Base-by-base conservation (phyloP, 2,113 vertebrate species). In the Heterotilapia buettikoferi region DNA sequence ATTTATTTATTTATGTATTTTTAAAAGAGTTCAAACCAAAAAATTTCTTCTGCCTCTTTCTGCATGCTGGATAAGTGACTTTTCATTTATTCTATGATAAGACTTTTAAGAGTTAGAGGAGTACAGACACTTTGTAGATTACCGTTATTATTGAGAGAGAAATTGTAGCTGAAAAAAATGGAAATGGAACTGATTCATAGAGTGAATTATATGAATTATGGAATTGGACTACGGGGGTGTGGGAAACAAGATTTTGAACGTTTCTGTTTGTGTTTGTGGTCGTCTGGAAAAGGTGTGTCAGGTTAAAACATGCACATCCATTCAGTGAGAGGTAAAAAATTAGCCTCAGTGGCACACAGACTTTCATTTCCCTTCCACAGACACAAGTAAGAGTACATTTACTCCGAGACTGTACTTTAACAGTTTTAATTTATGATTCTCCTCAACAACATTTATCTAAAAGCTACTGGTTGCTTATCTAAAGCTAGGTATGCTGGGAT, bases 211-310 rank as follows among this genome's bases (percentile, higher is more conserved):
- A 78, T 78, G 45, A 82, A 84, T 73, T 16, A 16, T 57, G 53
- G 73, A 83, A 78, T 45, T 24, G 4, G 61, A 33, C 21, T 6
- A 33, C 59, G 6, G 38, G 14, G 14, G 53, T 84, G 91, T 87
- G 93, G 85, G 87, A 92, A 90, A 86, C 16, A 31, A 56, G 78
- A 82, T 4, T 31, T 53, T 40, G 8, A 86, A 19, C 6, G 84
- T 88, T 85, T 91, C 82, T 92, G 89, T 92, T 92, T 93, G 43
- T 88, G 12, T 83, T 87, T 82, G 88, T 53, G 84, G 87, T 88
- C 31, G 31, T 82, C 83, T 86, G 89, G 91, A 93, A 92, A 85
- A 52, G 83, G 53, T 88, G 88, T 91, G 52, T 91, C 52, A 57
- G 90, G 88, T 87, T 83, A 31, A 82, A 83, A 59, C 85, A 3